Evolutionary conservation across 1,140 invertebrate genomes (phyloP).

Genomic region (Lepidotrigona ventralis): DNA sequence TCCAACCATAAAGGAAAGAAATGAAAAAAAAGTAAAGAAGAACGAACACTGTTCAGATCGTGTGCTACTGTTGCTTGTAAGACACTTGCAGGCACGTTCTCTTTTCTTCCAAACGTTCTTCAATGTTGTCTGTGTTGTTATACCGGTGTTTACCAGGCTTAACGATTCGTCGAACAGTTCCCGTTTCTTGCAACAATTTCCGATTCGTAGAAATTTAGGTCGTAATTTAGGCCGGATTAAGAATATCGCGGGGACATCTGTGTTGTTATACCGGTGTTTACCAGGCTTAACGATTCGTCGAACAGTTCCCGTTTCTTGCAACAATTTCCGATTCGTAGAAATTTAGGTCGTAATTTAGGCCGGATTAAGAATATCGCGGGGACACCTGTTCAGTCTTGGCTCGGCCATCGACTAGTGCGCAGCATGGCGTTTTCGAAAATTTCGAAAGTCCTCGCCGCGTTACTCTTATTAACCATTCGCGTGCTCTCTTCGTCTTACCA

Average conservation of each 20-base stretch:
- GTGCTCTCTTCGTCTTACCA: neutral
- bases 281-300: too few species aligned
- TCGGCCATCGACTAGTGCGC: neutral
- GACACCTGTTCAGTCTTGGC: neutral
- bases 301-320: too few species aligned
- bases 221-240: neutral
- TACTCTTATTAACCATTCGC: neutral
- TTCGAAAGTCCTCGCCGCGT: neutral
- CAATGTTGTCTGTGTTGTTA: neutral
- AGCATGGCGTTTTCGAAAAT: neutral
- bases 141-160: neutral
- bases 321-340: neutral
- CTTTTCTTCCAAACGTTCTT: too few species aligned
- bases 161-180: too few species aligned
- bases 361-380: neutral
- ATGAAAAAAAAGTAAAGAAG: too few species aligned
- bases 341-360: too few species aligned
- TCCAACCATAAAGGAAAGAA: too few species aligned
- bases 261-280: neutral
- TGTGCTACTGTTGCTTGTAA: too few species aligned
- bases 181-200: neutral
- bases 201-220: neutral
- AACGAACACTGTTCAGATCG: too few species aligned
- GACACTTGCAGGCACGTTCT: too few species aligned
- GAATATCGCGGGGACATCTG: neutral